Conservation (phyloP, 2,113 vertebrate species). For the Geococcyx californianus region DNA sequence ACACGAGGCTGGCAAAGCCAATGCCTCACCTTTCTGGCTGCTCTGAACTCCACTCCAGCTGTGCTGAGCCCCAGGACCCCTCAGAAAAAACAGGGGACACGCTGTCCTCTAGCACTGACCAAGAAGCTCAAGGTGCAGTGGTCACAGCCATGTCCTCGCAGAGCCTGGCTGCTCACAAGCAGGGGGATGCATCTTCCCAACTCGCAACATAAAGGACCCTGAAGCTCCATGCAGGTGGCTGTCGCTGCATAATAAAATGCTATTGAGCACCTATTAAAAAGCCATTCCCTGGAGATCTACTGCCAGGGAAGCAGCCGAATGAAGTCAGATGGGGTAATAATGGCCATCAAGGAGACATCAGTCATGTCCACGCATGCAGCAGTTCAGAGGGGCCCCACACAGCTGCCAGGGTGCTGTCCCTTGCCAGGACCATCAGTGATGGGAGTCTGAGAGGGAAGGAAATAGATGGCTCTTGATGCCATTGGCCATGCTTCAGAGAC, state of each 20-base stretch:
- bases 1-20: not conserved
- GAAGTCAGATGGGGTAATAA: not conserved
- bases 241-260: not conserved
- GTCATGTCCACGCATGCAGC: not conserved
- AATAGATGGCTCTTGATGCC: rapidly evolving
- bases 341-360: not conserved
- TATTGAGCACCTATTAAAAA: not conserved
- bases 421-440: not conserved
- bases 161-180: not conserved
- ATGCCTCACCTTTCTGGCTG: not conserved
- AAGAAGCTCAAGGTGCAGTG: not conserved
- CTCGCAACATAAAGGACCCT: rapidly evolving
- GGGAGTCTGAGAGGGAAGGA: not conserved
- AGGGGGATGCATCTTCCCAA: rapidly evolving
- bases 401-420: not conserved
- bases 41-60: not conserved
- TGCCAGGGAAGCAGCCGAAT: not conserved
- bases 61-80: not conserved
- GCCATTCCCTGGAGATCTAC: not conserved
- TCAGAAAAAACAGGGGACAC: rapidly evolving
- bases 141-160: not conserved
- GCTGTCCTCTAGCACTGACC: not conserved
- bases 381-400: not conserved
- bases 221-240: rapidly evolving
- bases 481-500: not conserved